A percentile compares a stretch with the other conserved stretches of the same genome.
Conservation (phyloP, 2,797 vertebrate species). For the Nannoperca obscura region DNA sequence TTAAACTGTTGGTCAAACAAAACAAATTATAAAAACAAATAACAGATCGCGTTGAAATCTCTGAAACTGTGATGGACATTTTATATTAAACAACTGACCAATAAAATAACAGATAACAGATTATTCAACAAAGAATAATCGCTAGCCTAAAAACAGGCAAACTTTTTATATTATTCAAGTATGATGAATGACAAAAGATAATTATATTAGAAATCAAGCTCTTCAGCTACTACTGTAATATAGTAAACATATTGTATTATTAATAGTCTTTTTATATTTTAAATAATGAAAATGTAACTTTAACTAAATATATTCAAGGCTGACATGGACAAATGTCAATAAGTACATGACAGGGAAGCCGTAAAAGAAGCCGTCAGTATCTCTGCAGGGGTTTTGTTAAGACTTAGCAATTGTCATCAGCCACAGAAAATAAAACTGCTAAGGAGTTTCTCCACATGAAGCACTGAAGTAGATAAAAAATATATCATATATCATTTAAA, state of each 20-base stretch:
- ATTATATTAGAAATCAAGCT: background rate
- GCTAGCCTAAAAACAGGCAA: rapidly evolving
- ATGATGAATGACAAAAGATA: background rate
- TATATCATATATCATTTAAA: too few species aligned
- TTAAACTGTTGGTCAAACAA: background rate
- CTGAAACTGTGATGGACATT: too few species aligned
- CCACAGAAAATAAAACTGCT: slow-evolving; percentile 60
- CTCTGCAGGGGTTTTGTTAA: slow-evolving; percentile 45
- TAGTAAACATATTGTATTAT: background rate
- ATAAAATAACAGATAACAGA: background rate
- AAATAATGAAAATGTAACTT: slow-evolving; percentile 45
- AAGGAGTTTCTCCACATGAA: slow-evolving; percentile 73
- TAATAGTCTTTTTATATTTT: slow-evolving; percentile 29
- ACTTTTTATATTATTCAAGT: background rate
- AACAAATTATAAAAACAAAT: background rate
- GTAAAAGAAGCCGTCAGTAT: slow-evolving; percentile 29
- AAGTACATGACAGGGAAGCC: slow-evolving; percentile 32
- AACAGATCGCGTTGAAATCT: background rate
- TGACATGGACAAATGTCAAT: slow-evolving; percentile 25
- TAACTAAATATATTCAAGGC: slow-evolving; percentile 13
- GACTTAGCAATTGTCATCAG: slow-evolving; percentile 56
- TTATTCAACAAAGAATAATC: background rate
- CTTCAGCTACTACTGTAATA: slow-evolving; percentile 2
- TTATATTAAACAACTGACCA: background rate
- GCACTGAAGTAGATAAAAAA: slow-evolving; percentile 83